Conservation (phyloP, 2,797 vertebrate genomes). For the Schizopygopsis pylzovi region DNA sequence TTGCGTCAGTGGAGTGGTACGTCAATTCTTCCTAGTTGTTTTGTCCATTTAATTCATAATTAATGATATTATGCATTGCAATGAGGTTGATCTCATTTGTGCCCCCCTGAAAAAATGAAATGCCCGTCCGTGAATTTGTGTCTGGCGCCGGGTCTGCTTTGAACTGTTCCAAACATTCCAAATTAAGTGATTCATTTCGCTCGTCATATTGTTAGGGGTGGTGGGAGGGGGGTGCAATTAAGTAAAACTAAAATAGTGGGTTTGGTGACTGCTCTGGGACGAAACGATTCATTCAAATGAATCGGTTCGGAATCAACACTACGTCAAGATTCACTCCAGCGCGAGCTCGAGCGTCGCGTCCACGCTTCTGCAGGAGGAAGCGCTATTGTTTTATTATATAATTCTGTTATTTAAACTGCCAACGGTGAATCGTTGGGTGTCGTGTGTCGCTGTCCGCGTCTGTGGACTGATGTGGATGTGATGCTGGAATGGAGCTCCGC, state of each 20-base stretch:
- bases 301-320: neutral
- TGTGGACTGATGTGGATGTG: conserved; percentile 52
- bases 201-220: neutral
- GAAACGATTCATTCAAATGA: neutral
- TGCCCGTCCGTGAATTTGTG: too few relatives aligned
- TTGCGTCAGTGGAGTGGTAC: too few relatives aligned
- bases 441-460: neutral
- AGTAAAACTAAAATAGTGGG: neutral
- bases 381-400: neutral
- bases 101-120: too few relatives aligned
- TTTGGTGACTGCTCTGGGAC: neutral
- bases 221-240: neutral
- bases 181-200: neutral
- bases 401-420: neutral
- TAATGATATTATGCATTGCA: too few relatives aligned
- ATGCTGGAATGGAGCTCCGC: conserved; percentile 67
- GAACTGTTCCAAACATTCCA: neutral
- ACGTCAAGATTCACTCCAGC: conserved; percentile 11
- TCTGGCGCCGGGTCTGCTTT: neutral
- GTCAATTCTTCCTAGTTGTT: too few relatives aligned
- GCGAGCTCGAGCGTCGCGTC: conserved; percentile 14
- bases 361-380: conserved; percentile 12
- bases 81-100: too few relatives aligned
- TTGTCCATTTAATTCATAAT: too few relatives aligned
- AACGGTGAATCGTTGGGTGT: neutral